Conservation (phyloP, 2,888 invertebrate genomes). For the Proisotoma minuta region DNA sequence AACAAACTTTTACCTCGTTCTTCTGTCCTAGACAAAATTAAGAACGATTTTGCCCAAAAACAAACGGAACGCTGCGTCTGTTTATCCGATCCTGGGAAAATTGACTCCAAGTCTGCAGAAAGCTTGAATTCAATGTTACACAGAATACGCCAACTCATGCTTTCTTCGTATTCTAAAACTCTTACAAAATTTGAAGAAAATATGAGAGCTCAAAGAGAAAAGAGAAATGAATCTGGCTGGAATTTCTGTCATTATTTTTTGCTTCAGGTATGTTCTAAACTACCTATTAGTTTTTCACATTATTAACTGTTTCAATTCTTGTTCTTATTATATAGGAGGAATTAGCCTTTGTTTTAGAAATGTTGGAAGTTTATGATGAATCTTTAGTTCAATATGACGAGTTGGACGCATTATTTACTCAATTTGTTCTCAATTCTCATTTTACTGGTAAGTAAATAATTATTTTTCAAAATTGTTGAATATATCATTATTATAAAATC, state of each 20-base stretch:
- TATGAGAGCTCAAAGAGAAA: slow-evolving; percentile 82
- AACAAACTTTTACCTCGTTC: slow-evolving; percentile 87
- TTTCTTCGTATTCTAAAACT: slow-evolving; percentile 80
- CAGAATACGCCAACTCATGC: slow-evolving; percentile 73
- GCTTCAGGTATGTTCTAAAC: slow-evolving; percentile 74
- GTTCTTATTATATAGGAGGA: slow-evolving; percentile 67
- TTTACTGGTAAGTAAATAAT: slow-evolving; percentile 58
- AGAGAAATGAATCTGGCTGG: slow-evolving; percentile 85
- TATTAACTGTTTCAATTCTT: neutral
- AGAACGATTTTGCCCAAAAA: slow-evolving; percentile 86
- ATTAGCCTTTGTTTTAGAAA: slow-evolving; percentile 88
- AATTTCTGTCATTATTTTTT: slow-evolving; percentile 92
- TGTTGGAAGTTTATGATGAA: slow-evolving; percentile 87
- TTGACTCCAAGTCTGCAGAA: slow-evolving; percentile 81
- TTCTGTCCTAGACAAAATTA: slow-evolving; percentile 89
- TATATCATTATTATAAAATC: slow-evolving; percentile 2
- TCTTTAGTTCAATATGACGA: slow-evolving; percentile 95
- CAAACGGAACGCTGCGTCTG: slow-evolving; percentile 78
- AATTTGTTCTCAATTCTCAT: slow-evolving; percentile 91
- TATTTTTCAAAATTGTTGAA: slow-evolving; percentile 1
- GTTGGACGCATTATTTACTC: slow-evolving; percentile 91
- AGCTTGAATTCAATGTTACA: slow-evolving; percentile 82
- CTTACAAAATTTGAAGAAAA: slow-evolving; percentile 82
- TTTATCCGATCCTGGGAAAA: slow-evolving; percentile 83
- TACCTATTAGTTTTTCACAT: too few relatives aligned